Percentiles rank a stretch among this genome's conserved stretches.
These are phyloP conservation scores for Phyto melanocephala DNA, from an alignment of 2,888 invertebrate species.

Conservation along the genomic window DNA sequence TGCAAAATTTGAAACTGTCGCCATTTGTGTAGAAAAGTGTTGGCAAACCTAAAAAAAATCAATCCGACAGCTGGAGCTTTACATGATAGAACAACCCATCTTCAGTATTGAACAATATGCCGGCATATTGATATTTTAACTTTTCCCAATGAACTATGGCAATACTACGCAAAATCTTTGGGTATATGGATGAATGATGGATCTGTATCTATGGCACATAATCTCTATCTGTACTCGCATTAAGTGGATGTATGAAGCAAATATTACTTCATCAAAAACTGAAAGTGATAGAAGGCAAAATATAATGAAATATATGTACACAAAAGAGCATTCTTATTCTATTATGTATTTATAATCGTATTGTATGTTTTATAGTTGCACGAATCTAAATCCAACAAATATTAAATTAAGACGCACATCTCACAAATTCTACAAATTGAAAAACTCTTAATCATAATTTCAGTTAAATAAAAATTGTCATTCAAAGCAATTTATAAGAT, in stretches of 20 bases:
- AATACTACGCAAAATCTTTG: too few species aligned
- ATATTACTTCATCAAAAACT: conserved; percentile 8
- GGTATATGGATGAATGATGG: too few species aligned
- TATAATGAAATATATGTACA: neutral
- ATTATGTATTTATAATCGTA: neutral
- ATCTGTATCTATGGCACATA: conserved; percentile 5
- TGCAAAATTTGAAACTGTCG: too few species aligned
- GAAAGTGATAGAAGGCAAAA: neutral
- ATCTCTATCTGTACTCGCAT: conserved; percentile 10
- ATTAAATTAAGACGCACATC: conserved; percentile 51
- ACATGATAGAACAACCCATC: too few species aligned
- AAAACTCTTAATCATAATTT: conserved; percentile 14
- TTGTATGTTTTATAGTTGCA: neutral
- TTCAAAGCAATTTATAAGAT: conserved; percentile 26
- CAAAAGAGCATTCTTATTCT: conserved; percentile 25
- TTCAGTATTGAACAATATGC: too few species aligned
- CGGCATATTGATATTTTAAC: too few species aligned
- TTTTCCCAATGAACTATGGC: too few species aligned
- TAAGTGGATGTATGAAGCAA: conserved; percentile 5
- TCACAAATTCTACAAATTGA: conserved; percentile 28
- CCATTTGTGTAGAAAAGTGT: too few species aligned
- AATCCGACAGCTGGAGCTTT: too few species aligned
- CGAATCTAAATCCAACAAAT: neutral
- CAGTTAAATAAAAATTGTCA: neutral
- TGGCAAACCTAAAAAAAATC: too few species aligned